These are phyloP conservation scores for Neoaliturus tenellus DNA, from an alignment of 2,888 invertebrate genomes.

Conservation along the genomic window DNA sequence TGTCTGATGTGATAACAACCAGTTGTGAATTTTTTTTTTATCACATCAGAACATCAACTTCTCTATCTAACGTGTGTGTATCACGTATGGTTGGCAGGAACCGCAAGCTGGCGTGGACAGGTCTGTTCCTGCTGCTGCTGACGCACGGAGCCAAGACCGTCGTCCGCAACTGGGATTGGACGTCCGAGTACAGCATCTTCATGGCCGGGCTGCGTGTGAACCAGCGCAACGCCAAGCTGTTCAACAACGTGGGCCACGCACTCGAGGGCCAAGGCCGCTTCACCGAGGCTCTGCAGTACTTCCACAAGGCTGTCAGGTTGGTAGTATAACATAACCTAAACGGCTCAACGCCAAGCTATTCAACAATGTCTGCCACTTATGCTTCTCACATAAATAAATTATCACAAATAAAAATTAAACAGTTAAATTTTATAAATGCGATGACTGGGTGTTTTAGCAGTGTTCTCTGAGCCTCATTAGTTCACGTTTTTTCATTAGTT, in stretches of 20 bases:
- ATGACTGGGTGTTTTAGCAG: no score
- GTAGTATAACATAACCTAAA: no score
- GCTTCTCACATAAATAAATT: no score
- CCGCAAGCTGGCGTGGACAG: slow-evolving; percentile 80
- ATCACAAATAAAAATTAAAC: no score
- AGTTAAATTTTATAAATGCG: no score
- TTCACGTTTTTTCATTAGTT: no score
- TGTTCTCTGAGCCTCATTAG: no score
- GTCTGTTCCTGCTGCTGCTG: slow-evolving; percentile 80
- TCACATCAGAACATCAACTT: no score
- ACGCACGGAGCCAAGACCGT: slow-evolving; percentile 92
- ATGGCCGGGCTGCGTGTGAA: slow-evolving; percentile 93
- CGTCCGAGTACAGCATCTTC: slow-evolving; percentile 94
- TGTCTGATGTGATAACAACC: no score
- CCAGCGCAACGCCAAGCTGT: slow-evolving; percentile 94
- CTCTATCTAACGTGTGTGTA: no score
- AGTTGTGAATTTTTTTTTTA: no score
- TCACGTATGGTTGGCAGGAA: slow-evolving; percentile 22
- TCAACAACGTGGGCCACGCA: slow-evolving; percentile 98
- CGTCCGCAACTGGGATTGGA: slow-evolving; percentile 94
- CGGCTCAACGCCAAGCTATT: no score
- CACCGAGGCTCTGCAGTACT: slow-evolving; percentile 90
- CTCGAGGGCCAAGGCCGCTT: slow-evolving; percentile 85
- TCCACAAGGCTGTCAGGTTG: slow-evolving; percentile 91
- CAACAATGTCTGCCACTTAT: neutral